These are phyloP conservation scores for Trachelus iudaicus DNA, from an alignment of 2,888 invertebrate genomes.

Conservation along the genomic window DNA sequence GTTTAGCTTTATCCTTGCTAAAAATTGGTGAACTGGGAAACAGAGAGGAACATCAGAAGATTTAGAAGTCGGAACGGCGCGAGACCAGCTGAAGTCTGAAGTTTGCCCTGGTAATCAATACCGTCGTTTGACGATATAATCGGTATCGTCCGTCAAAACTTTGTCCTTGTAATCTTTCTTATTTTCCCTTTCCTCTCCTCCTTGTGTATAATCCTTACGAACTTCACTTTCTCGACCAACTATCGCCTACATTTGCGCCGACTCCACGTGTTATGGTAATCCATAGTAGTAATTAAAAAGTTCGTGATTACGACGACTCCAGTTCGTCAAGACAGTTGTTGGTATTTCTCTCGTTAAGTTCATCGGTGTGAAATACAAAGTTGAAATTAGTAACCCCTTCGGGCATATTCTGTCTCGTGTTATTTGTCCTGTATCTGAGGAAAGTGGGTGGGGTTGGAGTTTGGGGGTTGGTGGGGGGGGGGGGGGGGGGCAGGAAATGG, in stretches of 20 bases:
- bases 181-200: slow-evolving; percentile 1
- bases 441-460: background rate
- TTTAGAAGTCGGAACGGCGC: background rate
- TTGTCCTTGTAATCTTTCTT: slow-evolving; percentile 5
- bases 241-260: background rate
- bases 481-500: background rate
- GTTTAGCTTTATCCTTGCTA: background rate
- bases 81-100: background rate
- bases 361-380: background rate
- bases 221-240: background rate
- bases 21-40: background rate
- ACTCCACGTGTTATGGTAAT: background rate
- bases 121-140: background rate
- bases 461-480: too few relatives aligned
- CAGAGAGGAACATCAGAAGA: background rate
- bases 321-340: background rate
- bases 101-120: background rate
- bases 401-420: background rate
- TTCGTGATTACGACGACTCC: background rate
- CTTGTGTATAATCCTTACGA: background rate
- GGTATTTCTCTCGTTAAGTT: background rate
- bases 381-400: background rate
- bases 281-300: background rate
- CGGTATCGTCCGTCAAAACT: background rate
- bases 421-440: background rate